These are phyloP conservation scores for Coelopa pilipes DNA, from an alignment of 2,888 invertebrate genomes.

Conservation along the genomic window DNA sequence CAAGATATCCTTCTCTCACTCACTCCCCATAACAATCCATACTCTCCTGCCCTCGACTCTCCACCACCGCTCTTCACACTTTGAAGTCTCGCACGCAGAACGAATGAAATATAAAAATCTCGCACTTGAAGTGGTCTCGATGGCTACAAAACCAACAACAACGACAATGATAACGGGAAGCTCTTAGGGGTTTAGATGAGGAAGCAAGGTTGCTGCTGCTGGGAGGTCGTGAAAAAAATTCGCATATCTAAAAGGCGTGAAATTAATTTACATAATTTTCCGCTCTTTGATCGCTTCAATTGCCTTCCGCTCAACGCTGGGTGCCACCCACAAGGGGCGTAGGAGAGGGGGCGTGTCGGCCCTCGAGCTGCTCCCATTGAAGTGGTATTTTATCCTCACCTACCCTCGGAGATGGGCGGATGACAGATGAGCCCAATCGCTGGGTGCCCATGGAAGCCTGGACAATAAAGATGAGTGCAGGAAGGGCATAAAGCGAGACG, in stretches of 20 bases:
- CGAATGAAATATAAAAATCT: background rate
- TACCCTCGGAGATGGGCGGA: background rate
- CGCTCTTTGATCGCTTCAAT: conserved; percentile 66
- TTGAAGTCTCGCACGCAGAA: no score
- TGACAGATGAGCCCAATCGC: background rate
- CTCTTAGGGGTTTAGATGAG: no score
- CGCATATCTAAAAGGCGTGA: conserved; percentile 68
- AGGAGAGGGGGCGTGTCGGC: background rate
- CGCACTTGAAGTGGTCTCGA: background rate
- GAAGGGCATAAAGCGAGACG: conserved; percentile 21
- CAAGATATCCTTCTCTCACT: background rate
- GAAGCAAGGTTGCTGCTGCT: no score
- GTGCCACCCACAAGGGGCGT: background rate
- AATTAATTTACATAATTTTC: conserved; percentile 68
- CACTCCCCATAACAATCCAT: no score
- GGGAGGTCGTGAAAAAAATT: conserved; percentile 40
- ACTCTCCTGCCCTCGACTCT: no score
- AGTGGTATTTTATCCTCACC: conserved; percentile 4
- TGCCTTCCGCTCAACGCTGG: conserved; percentile 45
- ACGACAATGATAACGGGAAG: no score
- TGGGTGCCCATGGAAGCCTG: conserved; percentile 46
- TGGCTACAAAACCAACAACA: no score
- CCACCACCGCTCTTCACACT: no score
- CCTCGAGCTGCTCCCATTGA: conserved; percentile 15
- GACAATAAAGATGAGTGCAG: conserved; percentile 46